These are phyloP conservation scores for Penaeus monodon DNA, from an alignment of 2,888 invertebrate species.

Conservation along the genomic window DNA sequence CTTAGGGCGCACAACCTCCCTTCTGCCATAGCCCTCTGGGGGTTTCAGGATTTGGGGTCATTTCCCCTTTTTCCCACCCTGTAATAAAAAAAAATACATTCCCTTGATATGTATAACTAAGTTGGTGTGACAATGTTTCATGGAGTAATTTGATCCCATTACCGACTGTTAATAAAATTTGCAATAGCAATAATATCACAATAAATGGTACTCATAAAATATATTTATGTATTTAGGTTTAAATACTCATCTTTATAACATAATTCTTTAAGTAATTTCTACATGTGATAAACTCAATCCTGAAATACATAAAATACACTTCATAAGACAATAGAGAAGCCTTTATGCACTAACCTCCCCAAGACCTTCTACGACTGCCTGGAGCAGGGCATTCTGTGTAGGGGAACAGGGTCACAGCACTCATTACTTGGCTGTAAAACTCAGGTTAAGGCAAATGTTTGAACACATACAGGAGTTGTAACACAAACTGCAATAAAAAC, in stretches of 20 bases:
- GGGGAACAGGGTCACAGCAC: slow-evolving; percentile 35
- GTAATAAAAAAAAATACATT: too few relatives aligned
- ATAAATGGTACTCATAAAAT: too few relatives aligned
- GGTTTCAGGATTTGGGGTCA: slow-evolving; percentile 60
- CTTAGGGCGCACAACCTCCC: background rate
- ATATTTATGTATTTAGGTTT: too few relatives aligned
- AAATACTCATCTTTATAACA: too few relatives aligned
- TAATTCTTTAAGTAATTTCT: background rate
- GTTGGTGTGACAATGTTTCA: too few relatives aligned
- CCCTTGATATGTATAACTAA: too few relatives aligned
- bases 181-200: too few relatives aligned
- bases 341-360: slow-evolving; percentile 30
- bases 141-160: too few relatives aligned
- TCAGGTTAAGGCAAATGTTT: slow-evolving; percentile 49
- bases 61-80: background rate
- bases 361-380: slow-evolving; percentile 35
- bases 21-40: slow-evolving; percentile 32
- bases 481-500: background rate
- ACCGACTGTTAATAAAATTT: too few relatives aligned
- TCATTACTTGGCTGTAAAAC: slow-evolving; percentile 35
- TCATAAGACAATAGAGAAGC: too few relatives aligned
- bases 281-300: background rate
- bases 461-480: background rate
- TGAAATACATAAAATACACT: too few relatives aligned
- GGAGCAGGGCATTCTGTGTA: slow-evolving; percentile 46